A percentile compares a stretch with the other conserved stretches of the same genome.
These are phyloP conservation scores for Cherax quadricarinatus DNA, from an alignment of 1,140 invertebrate genomes.

Conservation along the genomic window DNA sequence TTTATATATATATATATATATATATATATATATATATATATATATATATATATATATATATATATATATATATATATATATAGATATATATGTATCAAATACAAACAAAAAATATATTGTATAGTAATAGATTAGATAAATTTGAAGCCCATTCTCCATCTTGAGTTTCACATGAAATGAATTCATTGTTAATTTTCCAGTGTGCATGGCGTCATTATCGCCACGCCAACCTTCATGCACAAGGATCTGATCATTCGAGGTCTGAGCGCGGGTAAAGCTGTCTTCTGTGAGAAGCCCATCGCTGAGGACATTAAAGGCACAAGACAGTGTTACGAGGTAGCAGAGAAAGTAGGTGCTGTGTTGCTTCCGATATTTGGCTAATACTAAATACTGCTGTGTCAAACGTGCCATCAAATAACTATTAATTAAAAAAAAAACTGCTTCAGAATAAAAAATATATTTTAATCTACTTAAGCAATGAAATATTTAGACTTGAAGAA, in stretches of 20 bases:
- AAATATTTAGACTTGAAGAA: no score
- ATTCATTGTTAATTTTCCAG: slow-evolving; percentile 75
- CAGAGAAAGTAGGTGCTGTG: slow-evolving; percentile 77
- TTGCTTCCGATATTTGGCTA: neutral
- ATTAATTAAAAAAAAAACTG: no score
- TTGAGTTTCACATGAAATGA: neutral
- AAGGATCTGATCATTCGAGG: slow-evolving; percentile 81
- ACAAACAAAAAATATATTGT: no score
- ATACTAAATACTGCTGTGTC: neutral
- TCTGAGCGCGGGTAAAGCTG: slow-evolving; percentile 81
- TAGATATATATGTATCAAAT: no score
- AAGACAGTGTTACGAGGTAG: slow-evolving; percentile 81
- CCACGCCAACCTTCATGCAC: slow-evolving; percentile 82
- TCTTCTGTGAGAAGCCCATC: slow-evolving; percentile 86
- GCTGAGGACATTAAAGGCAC: slow-evolving; percentile 80
- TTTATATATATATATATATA: no score
- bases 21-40: no score
- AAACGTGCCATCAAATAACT: neutral
- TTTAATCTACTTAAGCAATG: no score
- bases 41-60: no score
- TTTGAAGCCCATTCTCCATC: no score
- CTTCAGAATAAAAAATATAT: no score
- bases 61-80: no score
- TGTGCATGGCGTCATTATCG: slow-evolving; percentile 80
- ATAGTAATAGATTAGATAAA: no score